These are phyloP conservation scores for Campoplex capitator DNA, from an alignment of 2,888 invertebrate genomes.

Conservation along the genomic window DNA sequence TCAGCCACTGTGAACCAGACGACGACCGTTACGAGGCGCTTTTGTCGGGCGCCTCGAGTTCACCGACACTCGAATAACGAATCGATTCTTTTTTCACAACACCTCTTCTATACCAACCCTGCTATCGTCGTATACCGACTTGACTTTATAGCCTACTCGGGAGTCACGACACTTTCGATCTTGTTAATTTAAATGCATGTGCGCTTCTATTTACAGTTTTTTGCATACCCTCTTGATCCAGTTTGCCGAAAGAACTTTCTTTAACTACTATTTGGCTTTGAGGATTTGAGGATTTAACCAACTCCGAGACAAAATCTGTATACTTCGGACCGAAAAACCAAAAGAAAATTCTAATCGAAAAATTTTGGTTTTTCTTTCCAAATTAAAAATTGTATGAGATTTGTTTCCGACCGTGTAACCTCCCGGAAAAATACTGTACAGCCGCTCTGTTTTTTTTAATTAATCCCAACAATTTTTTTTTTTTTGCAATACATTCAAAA, in stretches of 20 bases:
- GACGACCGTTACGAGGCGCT: constrained; percentile 52
- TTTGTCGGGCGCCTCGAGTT: constrained; percentile 65
- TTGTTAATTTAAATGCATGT: constrained; percentile 11
- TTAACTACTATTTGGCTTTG: not conserved
- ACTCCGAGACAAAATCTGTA: too few relatives aligned
- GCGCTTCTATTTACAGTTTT: not conserved
- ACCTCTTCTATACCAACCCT: constrained; percentile 33
- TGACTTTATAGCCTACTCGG: constrained; percentile 18
- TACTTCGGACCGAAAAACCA: too few relatives aligned
- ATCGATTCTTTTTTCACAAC: constrained; percentile 62
- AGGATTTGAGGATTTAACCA: too few relatives aligned
- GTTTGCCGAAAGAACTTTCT: not conserved
- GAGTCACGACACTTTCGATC: constrained; percentile 55
- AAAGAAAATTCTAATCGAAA: too few relatives aligned
- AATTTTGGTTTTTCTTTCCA: too few relatives aligned
- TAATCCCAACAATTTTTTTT: too few relatives aligned
- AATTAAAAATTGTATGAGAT: too few relatives aligned
- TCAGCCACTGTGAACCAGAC: constrained; percentile 36
- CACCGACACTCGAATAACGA: constrained; percentile 70
- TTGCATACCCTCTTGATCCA: not conserved
- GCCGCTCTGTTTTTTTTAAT: too few relatives aligned
- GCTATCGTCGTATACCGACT: constrained; percentile 32
- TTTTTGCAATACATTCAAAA: too few relatives aligned
- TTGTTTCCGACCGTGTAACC: too few relatives aligned
- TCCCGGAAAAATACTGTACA: too few relatives aligned